phyloP scores from a whole-genome alignment of 2,888 invertebrate genomes.

The Chaitophorus viminalis region DNA sequence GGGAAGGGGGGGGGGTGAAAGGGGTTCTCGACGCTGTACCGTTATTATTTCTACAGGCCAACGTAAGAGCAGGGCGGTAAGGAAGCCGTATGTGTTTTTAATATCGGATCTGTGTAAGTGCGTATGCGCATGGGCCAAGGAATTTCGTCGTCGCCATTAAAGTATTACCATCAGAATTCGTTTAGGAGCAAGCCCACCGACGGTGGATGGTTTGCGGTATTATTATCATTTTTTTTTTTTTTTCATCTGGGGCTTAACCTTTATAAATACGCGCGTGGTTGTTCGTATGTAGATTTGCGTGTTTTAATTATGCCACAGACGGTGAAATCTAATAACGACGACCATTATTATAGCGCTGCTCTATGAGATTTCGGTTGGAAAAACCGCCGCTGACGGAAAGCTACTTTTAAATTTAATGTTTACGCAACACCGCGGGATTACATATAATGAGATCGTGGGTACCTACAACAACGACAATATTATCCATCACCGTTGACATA shows the following conservation, averaged over 20 bases:
- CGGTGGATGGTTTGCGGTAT: not conserved
- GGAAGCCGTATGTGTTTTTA: slow-evolving; percentile 46
- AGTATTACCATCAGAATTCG: slow-evolving; percentile 39
- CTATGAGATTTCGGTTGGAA: not conserved
- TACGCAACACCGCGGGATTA: not conserved
- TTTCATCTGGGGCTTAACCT: no score
- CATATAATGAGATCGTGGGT: no score
- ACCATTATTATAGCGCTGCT: not conserved
- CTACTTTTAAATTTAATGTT: not conserved
- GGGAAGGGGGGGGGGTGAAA: not conserved
- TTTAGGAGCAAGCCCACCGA: not conserved
- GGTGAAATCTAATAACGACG: not conserved
- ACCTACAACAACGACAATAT: no score
- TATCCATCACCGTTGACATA: not conserved
- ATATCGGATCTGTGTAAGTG: slow-evolving; percentile 46
- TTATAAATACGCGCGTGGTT: not conserved
- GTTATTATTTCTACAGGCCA: not conserved
- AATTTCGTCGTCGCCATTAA: slow-evolving; percentile 22
- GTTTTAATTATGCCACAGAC: slow-evolving; percentile 4
- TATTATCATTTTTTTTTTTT: not conserved
- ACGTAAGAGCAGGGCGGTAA: not conserved
- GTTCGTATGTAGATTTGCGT: not conserved
- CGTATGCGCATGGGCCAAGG: not conserved
- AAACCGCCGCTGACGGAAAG: not conserved
- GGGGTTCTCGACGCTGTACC: not conserved